Evolutionary conservation across 2,888 invertebrate genomes (phyloP).

Genomic region (Cacoxenus indagator): DNA sequence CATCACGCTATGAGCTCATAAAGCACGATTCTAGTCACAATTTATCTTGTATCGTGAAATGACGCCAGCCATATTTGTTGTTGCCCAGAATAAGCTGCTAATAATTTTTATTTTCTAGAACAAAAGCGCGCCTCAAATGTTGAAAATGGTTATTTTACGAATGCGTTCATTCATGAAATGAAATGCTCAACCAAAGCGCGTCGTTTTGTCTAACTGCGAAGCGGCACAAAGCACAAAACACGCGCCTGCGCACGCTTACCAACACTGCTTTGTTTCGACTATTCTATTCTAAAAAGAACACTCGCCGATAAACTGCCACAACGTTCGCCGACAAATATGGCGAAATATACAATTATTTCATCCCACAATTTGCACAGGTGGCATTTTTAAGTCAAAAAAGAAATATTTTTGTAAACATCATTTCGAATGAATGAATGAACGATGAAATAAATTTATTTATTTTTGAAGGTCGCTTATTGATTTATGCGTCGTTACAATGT

Average conservation of each 20-base stretch:
- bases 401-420: background rate
- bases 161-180: background rate
- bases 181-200: background rate
- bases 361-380: slow-evolving; percentile 30
- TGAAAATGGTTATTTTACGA: background rate
- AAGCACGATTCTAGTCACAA: slow-evolving; percentile 11
- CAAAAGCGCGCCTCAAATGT: background rate
- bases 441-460: background rate
- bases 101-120: background rate
- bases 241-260: background rate
- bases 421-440: background rate
- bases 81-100: background rate
- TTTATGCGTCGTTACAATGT: background rate
- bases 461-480: background rate
- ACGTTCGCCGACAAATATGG: slow-evolving; percentile 18
- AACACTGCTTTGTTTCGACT: background rate
- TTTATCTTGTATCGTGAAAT: slow-evolving; percentile 2
- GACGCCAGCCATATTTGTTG: slow-evolving; percentile 6
- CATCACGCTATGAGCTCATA: slow-evolving; percentile 8
- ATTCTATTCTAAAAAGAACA: background rate
- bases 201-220: background rate
- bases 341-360: slow-evolving; percentile 21
- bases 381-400: slow-evolving; percentile 8
- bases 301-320: background rate
- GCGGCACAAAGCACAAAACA: no score